These are phyloP conservation scores for Xiphophorus birchmanni DNA, from an alignment of 2,797 vertebrate species.

Conservation along the genomic window DNA sequence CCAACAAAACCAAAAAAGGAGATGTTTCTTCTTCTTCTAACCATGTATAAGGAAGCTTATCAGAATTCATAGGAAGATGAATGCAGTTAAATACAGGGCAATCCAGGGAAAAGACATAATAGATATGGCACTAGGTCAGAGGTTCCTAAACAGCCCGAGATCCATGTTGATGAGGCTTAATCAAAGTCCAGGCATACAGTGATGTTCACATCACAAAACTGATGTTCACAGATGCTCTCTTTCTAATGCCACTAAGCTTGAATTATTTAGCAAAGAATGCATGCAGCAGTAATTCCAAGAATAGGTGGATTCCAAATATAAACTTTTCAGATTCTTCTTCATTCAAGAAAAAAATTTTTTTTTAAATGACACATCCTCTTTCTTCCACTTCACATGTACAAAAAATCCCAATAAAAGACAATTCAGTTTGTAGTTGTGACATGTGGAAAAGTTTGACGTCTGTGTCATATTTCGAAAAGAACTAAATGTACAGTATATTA, in stretches of 20 bases:
- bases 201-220: neutral
- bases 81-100: neutral
- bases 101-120: too few species aligned
- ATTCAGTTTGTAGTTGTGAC: neutral
- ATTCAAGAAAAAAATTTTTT: neutral
- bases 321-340: neutral
- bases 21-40: too few species aligned
- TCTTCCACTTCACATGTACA: neutral
- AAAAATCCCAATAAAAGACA: neutral
- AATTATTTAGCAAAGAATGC: neutral
- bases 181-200: neutral
- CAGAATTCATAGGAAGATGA: neutral
- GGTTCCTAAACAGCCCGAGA: neutral
- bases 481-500: neutral
- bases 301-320: neutral
- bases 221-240: neutral
- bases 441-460: neutral
- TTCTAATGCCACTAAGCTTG: neutral
- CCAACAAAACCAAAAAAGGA: too few species aligned
- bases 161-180: neutral
- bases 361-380: neutral
- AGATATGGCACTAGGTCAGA: neutral
- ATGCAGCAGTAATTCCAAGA: neutral
- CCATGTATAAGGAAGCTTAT: neutral
- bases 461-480: neutral